phyloP scores from a whole-genome alignment of 2,888 invertebrate species.

The Morpho achilles region DNA sequence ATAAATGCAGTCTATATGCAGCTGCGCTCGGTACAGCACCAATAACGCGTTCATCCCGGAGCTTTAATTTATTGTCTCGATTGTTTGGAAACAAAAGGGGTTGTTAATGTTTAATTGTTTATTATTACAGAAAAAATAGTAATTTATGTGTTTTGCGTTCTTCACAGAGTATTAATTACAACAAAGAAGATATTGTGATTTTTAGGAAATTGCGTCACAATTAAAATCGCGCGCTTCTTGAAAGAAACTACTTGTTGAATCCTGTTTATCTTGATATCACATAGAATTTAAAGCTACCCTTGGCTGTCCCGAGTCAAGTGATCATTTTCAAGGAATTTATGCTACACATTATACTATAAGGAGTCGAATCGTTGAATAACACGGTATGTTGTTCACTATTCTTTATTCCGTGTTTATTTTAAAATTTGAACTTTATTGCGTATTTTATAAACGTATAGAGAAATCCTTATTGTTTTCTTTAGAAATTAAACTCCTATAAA shows the following conservation, averaged over 20 bases:
- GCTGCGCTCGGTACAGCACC: conserved; percentile 25
- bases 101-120: too few species aligned
- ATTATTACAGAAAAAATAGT: neutral
- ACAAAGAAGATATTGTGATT: neutral
- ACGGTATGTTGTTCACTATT: too few species aligned
- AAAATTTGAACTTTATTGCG: too few species aligned
- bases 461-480: too few species aligned
- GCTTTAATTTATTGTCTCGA: conserved; percentile 3
- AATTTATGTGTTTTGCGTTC: neutral
- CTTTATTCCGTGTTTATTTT: too few species aligned
- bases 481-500: too few species aligned
- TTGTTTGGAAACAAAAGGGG: neutral
- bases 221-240: conserved; percentile 6
- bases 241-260: conserved; percentile 24
- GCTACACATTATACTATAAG: too few species aligned
- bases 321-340: too few species aligned
- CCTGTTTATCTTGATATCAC: conserved; percentile 2
- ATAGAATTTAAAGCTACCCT: neutral
- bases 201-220: conserved; percentile 1
- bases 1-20: conserved; percentile 33
- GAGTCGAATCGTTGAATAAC: too few species aligned
- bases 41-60: conserved; percentile 13
- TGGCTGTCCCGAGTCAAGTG: neutral
- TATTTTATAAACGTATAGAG: too few species aligned
- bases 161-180: too few species aligned